Percentiles rank a stretch among this genome's conserved stretches.
These are phyloP conservation scores for Chelonus formosanus DNA, from an alignment of 2,888 invertebrate species.

Conservation along the genomic window DNA sequence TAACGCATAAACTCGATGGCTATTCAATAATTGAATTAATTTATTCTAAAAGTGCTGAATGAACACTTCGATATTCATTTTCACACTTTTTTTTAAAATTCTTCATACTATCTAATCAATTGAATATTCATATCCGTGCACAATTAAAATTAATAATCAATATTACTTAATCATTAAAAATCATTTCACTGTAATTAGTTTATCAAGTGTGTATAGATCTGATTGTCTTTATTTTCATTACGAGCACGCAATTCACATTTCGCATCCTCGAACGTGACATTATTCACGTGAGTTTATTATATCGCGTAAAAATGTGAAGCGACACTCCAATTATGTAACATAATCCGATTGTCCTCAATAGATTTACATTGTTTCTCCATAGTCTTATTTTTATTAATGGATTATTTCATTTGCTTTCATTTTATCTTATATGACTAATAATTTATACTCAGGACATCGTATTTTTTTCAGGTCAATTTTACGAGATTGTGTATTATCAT, in stretches of 20 bases:
- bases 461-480: neutral
- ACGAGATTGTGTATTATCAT: neutral
- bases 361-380: constrained; percentile 21
- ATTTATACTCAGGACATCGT: neutral
- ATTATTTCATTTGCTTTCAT: constrained; percentile 1
- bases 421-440: constrained; percentile 1
- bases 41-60: too few relatives aligned
- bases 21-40: too few relatives aligned
- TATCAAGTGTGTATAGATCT: constrained; percentile 8
- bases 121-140: too few relatives aligned
- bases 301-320: constrained; percentile 9
- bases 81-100: too few relatives aligned
- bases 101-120: too few relatives aligned
- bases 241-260: constrained; percentile 27
- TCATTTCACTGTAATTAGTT: constrained; percentile 16
- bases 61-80: too few relatives aligned
- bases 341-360: constrained; percentile 33
- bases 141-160: too few relatives aligned
- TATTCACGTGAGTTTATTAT: constrained; percentile 20
- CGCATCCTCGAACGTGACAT: constrained; percentile 31
- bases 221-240: constrained; percentile 31
- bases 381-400: too few relatives aligned
- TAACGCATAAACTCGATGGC: too few relatives aligned
- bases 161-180: neutral
- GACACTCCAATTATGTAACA: constrained; percentile 42